Evolutionary conservation across 2,888 invertebrate species (phyloP).

Genomic region (Stenchaetothrips biformis): DNA sequence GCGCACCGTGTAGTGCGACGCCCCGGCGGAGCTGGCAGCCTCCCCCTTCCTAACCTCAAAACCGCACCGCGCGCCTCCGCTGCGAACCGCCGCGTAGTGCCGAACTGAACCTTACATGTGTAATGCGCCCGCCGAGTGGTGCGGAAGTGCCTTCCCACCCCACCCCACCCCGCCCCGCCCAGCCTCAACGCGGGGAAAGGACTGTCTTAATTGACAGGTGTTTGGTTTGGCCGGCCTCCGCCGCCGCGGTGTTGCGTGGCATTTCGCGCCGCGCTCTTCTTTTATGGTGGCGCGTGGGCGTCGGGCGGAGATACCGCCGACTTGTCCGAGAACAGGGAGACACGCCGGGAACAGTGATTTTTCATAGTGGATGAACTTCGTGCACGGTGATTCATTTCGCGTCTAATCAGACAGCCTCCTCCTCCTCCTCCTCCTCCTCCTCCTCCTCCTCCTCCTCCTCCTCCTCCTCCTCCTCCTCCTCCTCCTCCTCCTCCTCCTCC

Average conservation of each 20-base stretch:
- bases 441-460: constrained; percentile 38
- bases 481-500: constrained; percentile 39
- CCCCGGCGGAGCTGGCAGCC: too few relatives aligned
- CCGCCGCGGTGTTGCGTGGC: neutral
- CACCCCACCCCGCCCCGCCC: neutral
- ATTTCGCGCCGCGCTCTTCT: neutral
- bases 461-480: constrained; percentile 39
- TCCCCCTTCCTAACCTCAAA: too few relatives aligned
- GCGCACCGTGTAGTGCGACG: too few relatives aligned
- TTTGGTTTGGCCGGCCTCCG: neutral
- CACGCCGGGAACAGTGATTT: neutral
- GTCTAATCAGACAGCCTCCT: neutral
- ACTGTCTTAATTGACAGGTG: neutral
- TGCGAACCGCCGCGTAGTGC: too few relatives aligned
- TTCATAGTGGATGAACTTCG: too few relatives aligned
- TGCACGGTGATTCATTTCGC: too few relatives aligned
- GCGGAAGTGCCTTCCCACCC: neutral
- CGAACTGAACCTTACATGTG: too few relatives aligned
- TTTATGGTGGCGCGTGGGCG: neutral
- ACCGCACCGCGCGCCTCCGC: too few relatives aligned
- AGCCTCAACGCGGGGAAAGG: neutral
- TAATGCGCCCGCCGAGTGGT: too few relatives aligned
- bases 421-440: constrained; percentile 38
- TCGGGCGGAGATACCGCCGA: neutral
- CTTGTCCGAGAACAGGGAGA: neutral